phyloP scores from a whole-genome alignment of 2,888 invertebrate genomes.

The Hypolimnas misippus region DNA sequence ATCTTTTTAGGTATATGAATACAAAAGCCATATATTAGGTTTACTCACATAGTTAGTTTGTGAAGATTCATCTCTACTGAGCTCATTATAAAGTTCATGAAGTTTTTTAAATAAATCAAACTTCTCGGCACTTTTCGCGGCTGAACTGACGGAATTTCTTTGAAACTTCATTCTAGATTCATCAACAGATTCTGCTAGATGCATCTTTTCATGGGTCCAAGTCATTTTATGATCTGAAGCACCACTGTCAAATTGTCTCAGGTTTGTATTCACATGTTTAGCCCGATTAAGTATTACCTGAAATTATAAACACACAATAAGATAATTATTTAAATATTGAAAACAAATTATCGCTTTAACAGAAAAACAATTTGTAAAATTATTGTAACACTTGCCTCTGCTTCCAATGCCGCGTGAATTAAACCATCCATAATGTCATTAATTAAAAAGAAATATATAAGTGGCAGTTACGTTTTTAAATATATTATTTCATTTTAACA shows the following conservation, averaged over 20 bases:
- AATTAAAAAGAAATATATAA: slow-evolving; percentile 76
- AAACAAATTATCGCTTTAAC: slow-evolving; percentile 43
- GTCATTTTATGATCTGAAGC: slow-evolving; percentile 81
- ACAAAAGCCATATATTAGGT: slow-evolving; percentile 13
- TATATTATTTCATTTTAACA: slow-evolving; percentile 76
- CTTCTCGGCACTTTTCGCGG: slow-evolving; percentile 68
- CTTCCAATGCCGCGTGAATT: slow-evolving; percentile 84
- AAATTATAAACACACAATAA: slow-evolving; percentile 49
- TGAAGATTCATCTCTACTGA: slow-evolving; percentile 75
- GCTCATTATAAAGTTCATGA: slow-evolving; percentile 77
- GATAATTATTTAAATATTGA: slow-evolving; percentile 28
- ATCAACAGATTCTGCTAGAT: slow-evolving; percentile 77
- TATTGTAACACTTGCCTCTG: slow-evolving; percentile 73
- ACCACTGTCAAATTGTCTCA: slow-evolving; percentile 77
- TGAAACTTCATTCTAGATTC: slow-evolving; percentile 79
- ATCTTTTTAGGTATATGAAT: not conserved
- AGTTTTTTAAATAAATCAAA: slow-evolving; percentile 81
- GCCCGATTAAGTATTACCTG: slow-evolving; percentile 79
- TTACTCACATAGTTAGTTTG: slow-evolving; percentile 77
- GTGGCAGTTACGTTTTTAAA: slow-evolving; percentile 69
- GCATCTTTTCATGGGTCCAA: slow-evolving; percentile 82
- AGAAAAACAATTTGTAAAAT: slow-evolving; percentile 58
- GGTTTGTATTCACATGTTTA: slow-evolving; percentile 79
- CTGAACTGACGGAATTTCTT: slow-evolving; percentile 68
- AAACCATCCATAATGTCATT: slow-evolving; percentile 84